These are phyloP conservation scores for Cinara cedri DNA, from an alignment of 2,888 invertebrate species.

Conservation along the genomic window DNA sequence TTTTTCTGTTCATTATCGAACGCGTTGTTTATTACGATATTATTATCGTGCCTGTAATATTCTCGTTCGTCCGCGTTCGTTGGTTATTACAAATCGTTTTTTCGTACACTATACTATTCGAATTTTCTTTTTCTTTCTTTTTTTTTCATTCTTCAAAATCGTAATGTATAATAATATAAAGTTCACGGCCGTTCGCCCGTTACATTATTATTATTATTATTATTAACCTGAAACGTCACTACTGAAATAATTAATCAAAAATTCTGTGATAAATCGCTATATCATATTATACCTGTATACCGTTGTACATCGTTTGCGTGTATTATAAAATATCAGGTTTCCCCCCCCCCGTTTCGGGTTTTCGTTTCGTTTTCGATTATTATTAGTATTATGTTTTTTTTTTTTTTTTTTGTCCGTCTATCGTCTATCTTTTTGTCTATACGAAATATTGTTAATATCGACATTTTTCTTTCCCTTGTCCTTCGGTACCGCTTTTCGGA, in stretches of 20 bases:
- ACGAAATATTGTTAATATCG: conserved; percentile 43
- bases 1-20: not conserved
- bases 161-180: conserved; percentile 30
- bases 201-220: conserved; percentile 1
- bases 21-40: no score
- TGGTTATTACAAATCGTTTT: not conserved
- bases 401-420: conserved; percentile 18
- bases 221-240: conserved; percentile 37
- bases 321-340: conserved; percentile 44
- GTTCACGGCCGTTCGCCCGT: conserved; percentile 26
- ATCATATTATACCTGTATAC: no score
- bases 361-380: not conserved
- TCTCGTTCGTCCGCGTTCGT: no score
- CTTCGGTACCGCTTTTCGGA: conserved; percentile 31
- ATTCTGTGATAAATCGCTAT: conserved; percentile 53
- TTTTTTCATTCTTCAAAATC: conserved; percentile 24
- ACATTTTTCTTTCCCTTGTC: no score
- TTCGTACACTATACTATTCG: not conserved
- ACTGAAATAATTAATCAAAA: conserved; percentile 55
- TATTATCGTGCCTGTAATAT: conserved; percentile 1
- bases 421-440: conserved; percentile 15
- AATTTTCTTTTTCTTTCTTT: conserved; percentile 2
- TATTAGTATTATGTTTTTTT: conserved; percentile 27
- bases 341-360: no score
- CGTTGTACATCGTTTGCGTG: conserved; percentile 51